Evolutionary conservation across 2,113 vertebrate species (phyloP), one percentile per base, ranked within the genome.

Genomic region (Sitta europaea): DNA sequence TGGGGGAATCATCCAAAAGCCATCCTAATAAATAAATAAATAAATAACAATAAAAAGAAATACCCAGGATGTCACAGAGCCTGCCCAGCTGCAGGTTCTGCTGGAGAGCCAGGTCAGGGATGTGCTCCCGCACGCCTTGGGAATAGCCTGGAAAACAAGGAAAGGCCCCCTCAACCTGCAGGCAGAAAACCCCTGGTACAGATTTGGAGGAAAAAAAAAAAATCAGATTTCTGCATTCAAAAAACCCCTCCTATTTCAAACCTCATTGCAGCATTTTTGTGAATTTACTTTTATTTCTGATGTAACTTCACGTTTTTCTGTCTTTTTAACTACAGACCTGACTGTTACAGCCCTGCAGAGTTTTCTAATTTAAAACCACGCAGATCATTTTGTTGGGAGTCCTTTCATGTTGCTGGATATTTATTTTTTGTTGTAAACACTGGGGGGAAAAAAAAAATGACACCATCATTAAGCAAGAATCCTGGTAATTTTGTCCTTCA

Each of bases 71-170:
- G 78, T 99, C 99, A 96, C 98, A 99, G 55, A 99, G 96, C 80
- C 99, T 97, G 70, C 98, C 98, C 96, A 99, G 97, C 97, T 99
- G 99, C 88, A 94, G 80, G 74, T 99, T 99, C 97, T 99, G 99
- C 21, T 97, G 96, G 45, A 98, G 61, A 91, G 97, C 70, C 42
- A 99, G 98, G 63, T 98, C 97, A 8, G 94, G 97, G 51, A 98
- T 96, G 10, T 84, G 95, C 79, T 96, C 94, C 74, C 98, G 97
- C 90, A 97, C 92, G 25, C 80, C 33, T 35, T 98, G 96, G 68
- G 98, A 90, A 95, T 98, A 98, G 4, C 99, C 99, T 99, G 96
- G 59, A 97, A 98, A 80, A 95, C 81, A 97, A 96, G 84, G 5
- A 68, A 86, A 77, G 8, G 10, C 25, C 48, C 42, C 35, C 47